Conservation (phyloP, 2,888 invertebrate genomes). For the Teleogryllus oceanicus region DNA sequence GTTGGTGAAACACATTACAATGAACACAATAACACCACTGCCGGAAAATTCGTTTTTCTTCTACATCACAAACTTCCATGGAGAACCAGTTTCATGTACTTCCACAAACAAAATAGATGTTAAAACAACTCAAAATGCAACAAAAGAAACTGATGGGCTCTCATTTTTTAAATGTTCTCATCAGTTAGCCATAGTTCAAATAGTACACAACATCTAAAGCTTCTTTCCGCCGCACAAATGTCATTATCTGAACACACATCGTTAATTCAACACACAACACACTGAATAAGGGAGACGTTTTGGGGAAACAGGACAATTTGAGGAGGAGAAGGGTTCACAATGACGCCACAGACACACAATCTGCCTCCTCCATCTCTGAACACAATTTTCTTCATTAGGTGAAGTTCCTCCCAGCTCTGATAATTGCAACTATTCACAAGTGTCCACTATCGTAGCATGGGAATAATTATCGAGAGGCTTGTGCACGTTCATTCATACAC, state of each 20-base stretch:
- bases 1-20: neutral
- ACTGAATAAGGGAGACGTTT: neutral
- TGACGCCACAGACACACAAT: neutral
- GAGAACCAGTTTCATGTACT: neutral
- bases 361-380: conserved; percentile 3
- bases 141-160: neutral
- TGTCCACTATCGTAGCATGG: too few relatives aligned
- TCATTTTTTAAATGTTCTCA: neutral
- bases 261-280: neutral
- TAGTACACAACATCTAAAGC: neutral
- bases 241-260: neutral
- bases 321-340: neutral
- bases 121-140: conserved; percentile 12
- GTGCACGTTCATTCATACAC: too few relatives aligned
- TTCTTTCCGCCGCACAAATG: neutral
- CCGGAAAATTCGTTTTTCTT: neutral
- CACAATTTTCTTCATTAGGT: conserved; percentile 1
- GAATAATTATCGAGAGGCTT: too few relatives aligned
- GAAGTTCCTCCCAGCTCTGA: neutral
- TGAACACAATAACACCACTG: neutral
- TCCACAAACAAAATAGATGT: neutral
- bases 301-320: neutral
- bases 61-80: neutral
- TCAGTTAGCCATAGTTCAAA: neutral
- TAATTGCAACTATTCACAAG: too few relatives aligned